Evolutionary conservation across 2,888 invertebrate genomes (phyloP).

Genomic region (Mesorhabditis sp.): DNA sequence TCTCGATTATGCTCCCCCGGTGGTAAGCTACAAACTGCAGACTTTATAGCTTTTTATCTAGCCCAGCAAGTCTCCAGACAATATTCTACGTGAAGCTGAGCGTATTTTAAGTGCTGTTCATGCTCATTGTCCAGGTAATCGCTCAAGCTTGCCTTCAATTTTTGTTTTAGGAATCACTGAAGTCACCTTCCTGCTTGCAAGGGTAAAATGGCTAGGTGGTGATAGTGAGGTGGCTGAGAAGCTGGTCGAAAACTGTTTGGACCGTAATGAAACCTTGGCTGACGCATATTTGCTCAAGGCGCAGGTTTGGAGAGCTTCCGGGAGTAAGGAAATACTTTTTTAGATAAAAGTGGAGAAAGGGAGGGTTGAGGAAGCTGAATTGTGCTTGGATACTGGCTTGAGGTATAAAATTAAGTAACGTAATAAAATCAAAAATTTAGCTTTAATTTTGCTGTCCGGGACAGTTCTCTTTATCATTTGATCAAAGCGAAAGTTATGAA

Average conservation of each 20-base stretch:
- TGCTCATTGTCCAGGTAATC: slow-evolving; percentile 76
- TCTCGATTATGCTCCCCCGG: slow-evolving; percentile 36
- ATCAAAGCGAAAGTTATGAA: slow-evolving; percentile 79
- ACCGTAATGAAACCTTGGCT: slow-evolving; percentile 73
- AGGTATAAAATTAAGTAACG: slow-evolving; percentile 74
- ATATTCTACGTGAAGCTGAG: slow-evolving; percentile 65
- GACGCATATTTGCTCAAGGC: slow-evolving; percentile 82
- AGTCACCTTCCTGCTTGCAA: slow-evolving; percentile 70
- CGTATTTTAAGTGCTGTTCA: slow-evolving; percentile 72
- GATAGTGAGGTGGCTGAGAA: slow-evolving; percentile 72
- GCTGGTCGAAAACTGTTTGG: slow-evolving; percentile 72
- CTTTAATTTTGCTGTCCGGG: slow-evolving; percentile 85
- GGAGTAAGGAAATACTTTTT: neutral
- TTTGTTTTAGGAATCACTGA: slow-evolving; percentile 62
- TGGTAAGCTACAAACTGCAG: slow-evolving; percentile 13
- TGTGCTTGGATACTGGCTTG: slow-evolving; percentile 65
- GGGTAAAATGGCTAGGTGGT: slow-evolving; percentile 73
- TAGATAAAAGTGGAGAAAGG: slow-evolving; percentile 46
- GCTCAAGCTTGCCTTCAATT: neutral
- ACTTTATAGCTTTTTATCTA: slow-evolving; percentile 57
- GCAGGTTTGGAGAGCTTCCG: slow-evolving; percentile 30
- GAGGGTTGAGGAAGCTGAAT: slow-evolving; percentile 35
- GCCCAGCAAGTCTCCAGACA: slow-evolving; percentile 65
- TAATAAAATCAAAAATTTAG: slow-evolving; percentile 67
- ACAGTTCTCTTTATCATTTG: slow-evolving; percentile 84